These are phyloP conservation scores for Corvus hawaiiensis DNA, from an alignment of 2,113 vertebrate genomes.

Conservation along the genomic window DNA sequence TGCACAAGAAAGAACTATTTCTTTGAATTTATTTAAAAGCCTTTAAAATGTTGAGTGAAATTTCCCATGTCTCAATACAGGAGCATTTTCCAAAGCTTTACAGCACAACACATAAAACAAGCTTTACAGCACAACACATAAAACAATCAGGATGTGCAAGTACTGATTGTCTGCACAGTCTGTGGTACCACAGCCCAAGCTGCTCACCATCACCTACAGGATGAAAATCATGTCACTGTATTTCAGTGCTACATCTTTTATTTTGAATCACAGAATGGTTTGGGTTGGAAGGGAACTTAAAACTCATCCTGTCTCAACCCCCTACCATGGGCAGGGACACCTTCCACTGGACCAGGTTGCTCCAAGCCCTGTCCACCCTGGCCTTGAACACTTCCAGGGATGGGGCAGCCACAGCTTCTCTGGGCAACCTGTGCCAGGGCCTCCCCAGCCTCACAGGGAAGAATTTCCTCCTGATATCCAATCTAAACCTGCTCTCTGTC, in stretches of 20 bases:
- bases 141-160: background rate
- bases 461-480: background rate
- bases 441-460: background rate
- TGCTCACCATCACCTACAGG: background rate
- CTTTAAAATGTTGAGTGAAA: background rate
- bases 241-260: background rate
- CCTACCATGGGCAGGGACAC: background rate
- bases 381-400: background rate
- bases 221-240: background rate
- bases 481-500: background rate
- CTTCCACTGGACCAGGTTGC: background rate
- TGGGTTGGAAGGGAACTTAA: background rate
- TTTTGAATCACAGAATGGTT: background rate
- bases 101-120: background rate
- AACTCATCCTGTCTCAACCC: background rate
- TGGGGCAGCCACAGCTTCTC: background rate
- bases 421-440: background rate
- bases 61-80: background rate
- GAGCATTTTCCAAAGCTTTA: background rate
- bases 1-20: background rate
- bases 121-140: background rate
- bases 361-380: background rate
- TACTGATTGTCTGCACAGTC: background rate
- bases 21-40: background rate
- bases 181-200: background rate